These are phyloP conservation scores for Muntiacus reevesi DNA, from an alignment of 2,113 vertebrate genomes.

Conservation along the genomic window DNA sequence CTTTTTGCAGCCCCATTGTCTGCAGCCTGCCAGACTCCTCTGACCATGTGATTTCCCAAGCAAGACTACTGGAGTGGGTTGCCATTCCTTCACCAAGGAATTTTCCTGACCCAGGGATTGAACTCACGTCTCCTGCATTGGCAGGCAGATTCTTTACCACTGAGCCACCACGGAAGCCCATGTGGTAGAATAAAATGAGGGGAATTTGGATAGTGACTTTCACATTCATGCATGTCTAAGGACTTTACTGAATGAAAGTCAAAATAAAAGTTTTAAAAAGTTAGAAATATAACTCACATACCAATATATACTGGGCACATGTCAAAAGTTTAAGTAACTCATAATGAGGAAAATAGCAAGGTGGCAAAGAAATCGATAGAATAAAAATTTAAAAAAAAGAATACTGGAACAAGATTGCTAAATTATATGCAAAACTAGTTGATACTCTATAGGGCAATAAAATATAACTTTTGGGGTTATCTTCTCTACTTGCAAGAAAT, in stretches of 20 bases:
- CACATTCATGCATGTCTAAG: not conserved
- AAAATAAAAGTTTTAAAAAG: conserved; percentile 39
- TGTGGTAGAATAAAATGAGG: not conserved
- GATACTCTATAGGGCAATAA: not conserved
- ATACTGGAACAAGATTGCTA: not conserved
- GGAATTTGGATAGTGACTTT: not conserved
- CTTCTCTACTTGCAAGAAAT: not conserved
- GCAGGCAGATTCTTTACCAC: not conserved
- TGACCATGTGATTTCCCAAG: not conserved
- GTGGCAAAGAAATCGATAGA: not conserved
- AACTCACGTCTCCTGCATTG: accelerated
- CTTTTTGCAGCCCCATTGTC: not conserved
- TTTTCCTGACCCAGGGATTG: not conserved
- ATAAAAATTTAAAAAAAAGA: not conserved
- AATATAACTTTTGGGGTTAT: not conserved
- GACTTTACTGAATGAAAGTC: not conserved
- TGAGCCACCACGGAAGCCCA: not conserved
- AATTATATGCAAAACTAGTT: not conserved
- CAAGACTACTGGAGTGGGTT: not conserved
- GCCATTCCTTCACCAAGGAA: not conserved
- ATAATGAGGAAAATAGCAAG: not conserved
- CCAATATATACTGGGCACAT: not conserved
- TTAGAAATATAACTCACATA: conserved; percentile 9
- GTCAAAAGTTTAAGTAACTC: not conserved
- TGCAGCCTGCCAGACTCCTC: not conserved